Percentiles rank a stretch among this genome's conserved stretches.
Evolutionary conservation across 2,888 invertebrate species (phyloP).

Genomic region (Brenthis hecate): DNA sequence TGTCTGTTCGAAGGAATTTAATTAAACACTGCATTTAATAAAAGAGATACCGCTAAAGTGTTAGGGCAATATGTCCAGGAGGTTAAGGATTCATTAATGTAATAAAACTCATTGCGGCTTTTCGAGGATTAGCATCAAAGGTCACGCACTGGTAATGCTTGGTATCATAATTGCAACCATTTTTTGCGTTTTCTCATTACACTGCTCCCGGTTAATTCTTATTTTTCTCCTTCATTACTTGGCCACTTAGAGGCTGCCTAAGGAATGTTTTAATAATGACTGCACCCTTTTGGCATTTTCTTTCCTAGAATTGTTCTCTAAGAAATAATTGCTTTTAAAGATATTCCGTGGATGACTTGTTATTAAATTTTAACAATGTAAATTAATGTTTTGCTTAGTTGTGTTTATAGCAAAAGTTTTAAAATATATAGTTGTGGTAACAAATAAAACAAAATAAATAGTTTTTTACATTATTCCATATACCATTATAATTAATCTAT

Average conservation of each 20-base stretch:
- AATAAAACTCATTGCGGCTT: conserved; percentile 33
- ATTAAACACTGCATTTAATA: conserved; percentile 52
- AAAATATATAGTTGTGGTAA: conserved; percentile 1
- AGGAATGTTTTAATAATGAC: conserved; percentile 51
- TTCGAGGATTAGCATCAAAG: conserved; percentile 37
- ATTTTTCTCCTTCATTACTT: conserved; percentile 46
- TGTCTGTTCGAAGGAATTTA: conserved; percentile 53
- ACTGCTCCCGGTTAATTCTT: conserved; percentile 39
- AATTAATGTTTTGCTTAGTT: conserved; percentile 1
- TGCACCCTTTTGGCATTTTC: conserved; percentile 44
- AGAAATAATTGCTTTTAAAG: conserved; percentile 43
- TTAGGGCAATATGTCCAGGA: not conserved
- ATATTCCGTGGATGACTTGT: conserved; percentile 11
- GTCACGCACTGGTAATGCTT: conserved; percentile 32
- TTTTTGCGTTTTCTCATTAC: conserved; percentile 43
- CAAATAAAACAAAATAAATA: not conserved
- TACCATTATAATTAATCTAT: not conserved
- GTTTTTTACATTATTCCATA: not conserved
- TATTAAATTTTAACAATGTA: conserved; percentile 9
- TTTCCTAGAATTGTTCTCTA: conserved; percentile 50
- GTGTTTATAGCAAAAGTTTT: not conserved
- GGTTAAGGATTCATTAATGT: conserved; percentile 18
- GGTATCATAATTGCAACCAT: conserved; percentile 32
- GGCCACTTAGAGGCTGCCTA: conserved; percentile 49
- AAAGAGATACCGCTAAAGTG: conserved; percentile 10